Base-by-base conservation (phyloP, 2,113 vertebrate genomes). In the Actenoides hombroni region DNA sequence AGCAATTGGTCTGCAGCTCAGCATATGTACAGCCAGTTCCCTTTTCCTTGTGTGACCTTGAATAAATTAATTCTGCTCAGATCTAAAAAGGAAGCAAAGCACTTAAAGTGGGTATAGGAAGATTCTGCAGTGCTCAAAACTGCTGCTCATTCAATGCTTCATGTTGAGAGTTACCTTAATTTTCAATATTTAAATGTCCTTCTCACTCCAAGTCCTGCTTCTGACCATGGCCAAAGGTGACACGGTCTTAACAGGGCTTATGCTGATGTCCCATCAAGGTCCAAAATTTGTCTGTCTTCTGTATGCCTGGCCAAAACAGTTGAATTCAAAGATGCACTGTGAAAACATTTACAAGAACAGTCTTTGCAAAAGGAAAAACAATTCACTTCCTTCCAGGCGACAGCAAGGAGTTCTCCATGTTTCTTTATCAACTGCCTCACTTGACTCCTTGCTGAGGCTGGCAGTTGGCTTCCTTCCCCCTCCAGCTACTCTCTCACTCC, bases 131-230 rank as follows among this genome's bases (percentile, higher is more conserved):
- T 74, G 44, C 31, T 57, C 44, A 57, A 49, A 92, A 56, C 24
- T 86, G 44, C 54, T 2, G 2, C 16, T 90, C 2, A 1, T 70
- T 21, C 59, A 60, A 9, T 51, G 16, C 12, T 44, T 85, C 54
- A 28, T 37, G 25, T 49, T 63, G 42, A 81, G 20, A 49, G 3
- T 18, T 88, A 73, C 31, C 44, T 88, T 23, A 16, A 18, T 76
- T 94, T 94, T 88, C 37, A 60, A 20, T 57, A 88, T 57, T 92
- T 78, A 86, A 88, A 92, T 42, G 9, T 15, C 8, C 18, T 90
- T 86, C 68, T 90, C 21, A 40, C 28, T 69, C 46, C 31, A 48
- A 48, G 25, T 44, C 40, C 48, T 83, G 9, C 12, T 73, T 85
- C 90, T 79, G 33, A 75, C 21, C 13, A 13, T 6, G n/a, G 71